These are phyloP conservation scores for Dendrocopos noguchii DNA, from an alignment of 2,113 vertebrate species.

Conservation along the genomic window DNA sequence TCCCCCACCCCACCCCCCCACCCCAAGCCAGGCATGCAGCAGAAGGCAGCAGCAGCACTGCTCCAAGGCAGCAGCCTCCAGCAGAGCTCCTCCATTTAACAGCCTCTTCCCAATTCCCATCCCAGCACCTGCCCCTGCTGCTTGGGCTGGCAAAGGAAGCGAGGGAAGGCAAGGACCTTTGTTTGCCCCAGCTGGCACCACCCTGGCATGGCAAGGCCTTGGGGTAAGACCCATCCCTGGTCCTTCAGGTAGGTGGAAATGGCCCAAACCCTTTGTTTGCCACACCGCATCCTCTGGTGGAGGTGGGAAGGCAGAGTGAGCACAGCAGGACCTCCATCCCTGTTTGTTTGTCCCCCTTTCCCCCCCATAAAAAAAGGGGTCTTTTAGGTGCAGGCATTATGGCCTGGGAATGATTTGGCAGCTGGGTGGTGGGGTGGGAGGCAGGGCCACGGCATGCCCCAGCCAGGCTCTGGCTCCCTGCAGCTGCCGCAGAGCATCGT, in stretches of 20 bases:
- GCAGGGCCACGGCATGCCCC: background rate
- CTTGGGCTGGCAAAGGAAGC: background rate
- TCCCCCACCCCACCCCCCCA: no score
- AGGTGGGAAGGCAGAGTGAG: fast-evolving
- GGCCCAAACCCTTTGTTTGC: fast-evolving
- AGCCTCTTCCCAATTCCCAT: background rate
- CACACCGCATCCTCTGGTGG: background rate
- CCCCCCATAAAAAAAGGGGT: background rate
- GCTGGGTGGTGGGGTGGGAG: no score
- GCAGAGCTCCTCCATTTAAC: background rate
- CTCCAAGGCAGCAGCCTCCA: no score
- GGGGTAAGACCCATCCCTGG: background rate
- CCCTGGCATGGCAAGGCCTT: background rate
- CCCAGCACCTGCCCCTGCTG: background rate
- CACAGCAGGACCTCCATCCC: background rate
- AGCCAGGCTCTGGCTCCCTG: no score
- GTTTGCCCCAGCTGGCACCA: background rate
- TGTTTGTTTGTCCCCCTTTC: no score
- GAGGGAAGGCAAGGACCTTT: background rate
- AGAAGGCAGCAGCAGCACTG: background rate
- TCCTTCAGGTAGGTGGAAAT: background rate
- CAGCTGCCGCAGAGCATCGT: background rate
- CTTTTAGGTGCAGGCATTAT: background rate
- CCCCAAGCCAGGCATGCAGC: fast-evolving
- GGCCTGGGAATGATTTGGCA: no score